Base-by-base conservation (phyloP, 2,888 invertebrate species). In the Cephus runcator region DNA sequence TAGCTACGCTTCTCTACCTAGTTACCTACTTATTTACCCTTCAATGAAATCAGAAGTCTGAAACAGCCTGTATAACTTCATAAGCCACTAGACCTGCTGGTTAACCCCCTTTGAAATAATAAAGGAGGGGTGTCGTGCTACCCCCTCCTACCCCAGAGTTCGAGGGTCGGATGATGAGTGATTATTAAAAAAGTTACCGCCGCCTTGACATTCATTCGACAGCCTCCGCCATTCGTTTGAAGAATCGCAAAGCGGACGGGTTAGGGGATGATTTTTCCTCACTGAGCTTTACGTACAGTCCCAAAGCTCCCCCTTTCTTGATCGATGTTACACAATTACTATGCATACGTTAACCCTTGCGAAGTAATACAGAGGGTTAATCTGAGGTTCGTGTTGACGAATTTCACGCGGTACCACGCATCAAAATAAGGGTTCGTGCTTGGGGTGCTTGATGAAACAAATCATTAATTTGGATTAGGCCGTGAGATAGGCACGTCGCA, bases 121-220 rank as follows among this genome's bases (percentile, higher is more conserved):
- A 9, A 23, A 56, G 9, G 2, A 15, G 31, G 33, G 33, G 12
- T 73, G n/a, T 56, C 69, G 71, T 75, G 40, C 75, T 74, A 71
- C 77, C 71, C 69, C 33, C 2, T 6, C 15, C 1, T 0, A 0
- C 40, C 40, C 0, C 35, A 12, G 3, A 35, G 9, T 23, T 23
- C 23, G 2, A 23, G 23, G 9, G 4, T 40, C 78, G 73, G 78
- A 31, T 74, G 77, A 79, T 80, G 75, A 83, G 76, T 81, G 77
- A 77, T 77, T 83, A 81, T 79, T 73, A 81, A 80, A 79, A 81
- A 83, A 83, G 79, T 81, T 83, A 23, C 15, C 71, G 75, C 9
- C 56, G 9, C 75, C 77, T 73, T 79, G 78, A 79, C 79, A 80
- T 75, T 76, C 75, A 35, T 56, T 56, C 9, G 23, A 23, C 23